Conservation (phyloP, 2,113 vertebrate species). For the Ahaetulla prasina region DNA sequence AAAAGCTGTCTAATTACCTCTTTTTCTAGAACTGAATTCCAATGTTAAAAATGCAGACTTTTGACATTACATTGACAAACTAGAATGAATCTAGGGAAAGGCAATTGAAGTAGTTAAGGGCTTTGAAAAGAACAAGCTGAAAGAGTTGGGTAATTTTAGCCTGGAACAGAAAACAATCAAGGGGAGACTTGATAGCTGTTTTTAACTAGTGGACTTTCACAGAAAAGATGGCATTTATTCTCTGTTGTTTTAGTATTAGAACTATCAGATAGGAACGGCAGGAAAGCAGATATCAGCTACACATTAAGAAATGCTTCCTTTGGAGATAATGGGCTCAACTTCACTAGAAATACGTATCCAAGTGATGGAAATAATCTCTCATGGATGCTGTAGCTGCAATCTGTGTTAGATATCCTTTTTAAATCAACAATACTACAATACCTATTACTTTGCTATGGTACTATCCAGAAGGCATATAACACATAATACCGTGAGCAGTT, state of each 20-base stretch:
- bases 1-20: background rate
- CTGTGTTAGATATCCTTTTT: background rate
- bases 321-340: background rate
- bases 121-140: background rate
- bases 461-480: background rate
- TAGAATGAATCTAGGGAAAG: background rate
- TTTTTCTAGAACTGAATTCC: background rate
- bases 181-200: background rate
- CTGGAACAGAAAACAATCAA: background rate
- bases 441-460: background rate
- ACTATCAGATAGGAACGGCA: background rate
- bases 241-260: background rate
- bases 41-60: background rate
- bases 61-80: background rate
- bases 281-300: background rate
- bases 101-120: background rate
- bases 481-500: background rate
- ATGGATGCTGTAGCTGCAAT: background rate
- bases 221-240: background rate
- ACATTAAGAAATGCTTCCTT: background rate
- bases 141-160: background rate
- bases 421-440: background rate
- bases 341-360: background rate
- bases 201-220: background rate
- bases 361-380: background rate